These are phyloP conservation scores for Hydropotes inermis DNA, from an alignment of 2,113 vertebrate species.

Conservation along the genomic window DNA sequence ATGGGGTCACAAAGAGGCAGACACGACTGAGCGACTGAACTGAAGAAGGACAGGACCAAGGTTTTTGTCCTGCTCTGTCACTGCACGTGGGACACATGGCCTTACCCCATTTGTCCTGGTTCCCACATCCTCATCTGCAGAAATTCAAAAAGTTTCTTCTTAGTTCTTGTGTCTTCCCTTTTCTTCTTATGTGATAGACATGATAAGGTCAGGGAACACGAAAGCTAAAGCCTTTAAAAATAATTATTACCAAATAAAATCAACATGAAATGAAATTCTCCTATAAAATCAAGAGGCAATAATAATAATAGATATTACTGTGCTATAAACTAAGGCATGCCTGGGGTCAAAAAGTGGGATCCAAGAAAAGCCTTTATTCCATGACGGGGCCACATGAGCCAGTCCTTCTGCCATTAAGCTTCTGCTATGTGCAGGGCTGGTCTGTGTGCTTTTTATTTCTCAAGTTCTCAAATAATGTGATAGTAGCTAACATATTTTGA, in stretches of 20 bases:
- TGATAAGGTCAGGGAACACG: background rate
- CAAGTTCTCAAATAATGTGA: background rate
- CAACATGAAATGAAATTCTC: background rate
- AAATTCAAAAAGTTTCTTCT: background rate
- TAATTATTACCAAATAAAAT: background rate
- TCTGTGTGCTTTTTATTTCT: background rate
- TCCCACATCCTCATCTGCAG: background rate
- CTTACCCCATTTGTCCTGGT: background rate
- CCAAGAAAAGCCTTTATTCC: background rate
- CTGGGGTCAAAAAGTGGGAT: background rate
- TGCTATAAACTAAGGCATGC: background rate
- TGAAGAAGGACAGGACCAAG: background rate
- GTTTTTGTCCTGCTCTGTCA: background rate
- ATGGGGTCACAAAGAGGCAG: too few relatives aligned
- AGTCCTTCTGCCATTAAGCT: background rate
- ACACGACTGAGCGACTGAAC: too few relatives aligned
- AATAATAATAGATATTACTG: background rate
- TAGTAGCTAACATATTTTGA: background rate
- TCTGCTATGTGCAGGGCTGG: background rate
- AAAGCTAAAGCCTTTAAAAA: background rate
- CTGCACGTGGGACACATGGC: background rate
- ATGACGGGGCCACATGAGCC: background rate
- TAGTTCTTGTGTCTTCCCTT: background rate
- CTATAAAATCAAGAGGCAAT: background rate
- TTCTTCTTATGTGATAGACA: background rate